These are phyloP conservation scores for Taxidea taxus DNA, from an alignment of 2,113 vertebrate genomes.

Conservation along the genomic window DNA sequence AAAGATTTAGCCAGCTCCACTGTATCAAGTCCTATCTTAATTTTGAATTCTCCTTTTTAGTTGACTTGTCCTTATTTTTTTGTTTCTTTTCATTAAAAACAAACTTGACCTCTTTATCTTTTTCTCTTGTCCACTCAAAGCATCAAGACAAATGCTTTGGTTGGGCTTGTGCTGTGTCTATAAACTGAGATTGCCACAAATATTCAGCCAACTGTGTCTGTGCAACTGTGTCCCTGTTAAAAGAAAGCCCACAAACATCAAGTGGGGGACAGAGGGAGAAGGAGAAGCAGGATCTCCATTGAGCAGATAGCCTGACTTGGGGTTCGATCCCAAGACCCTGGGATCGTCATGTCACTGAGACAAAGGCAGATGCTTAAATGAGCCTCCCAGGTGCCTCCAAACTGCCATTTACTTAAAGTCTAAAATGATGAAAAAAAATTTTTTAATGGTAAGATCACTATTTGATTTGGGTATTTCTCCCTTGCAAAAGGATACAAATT, in stretches of 20 bases:
- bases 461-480: slow-evolving; percentile 53
- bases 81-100: slow-evolving; percentile 33
- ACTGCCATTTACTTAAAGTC: neutral
- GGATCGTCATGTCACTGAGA: neutral
- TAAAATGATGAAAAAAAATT: neutral
- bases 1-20: slow-evolving; percentile 74
- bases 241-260: neutral
- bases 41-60: slow-evolving; percentile 64
- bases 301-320: neutral
- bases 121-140: neutral
- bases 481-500: slow-evolving; percentile 36
- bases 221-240: neutral
- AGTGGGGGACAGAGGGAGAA: neutral
- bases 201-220: neutral
- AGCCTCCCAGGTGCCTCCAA: neutral
- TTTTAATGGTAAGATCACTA: neutral
- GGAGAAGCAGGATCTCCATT: neutral
- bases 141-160: neutral
- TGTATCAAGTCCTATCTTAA: slow-evolving; percentile 74
- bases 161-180: neutral
- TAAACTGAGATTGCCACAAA: neutral
- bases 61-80: neutral
- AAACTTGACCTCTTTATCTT: neutral
- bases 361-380: neutral
- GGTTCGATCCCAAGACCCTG: neutral